Conservation (phyloP, 1,140 invertebrate genomes). For the Pemphigus obesinymphae region DNA sequence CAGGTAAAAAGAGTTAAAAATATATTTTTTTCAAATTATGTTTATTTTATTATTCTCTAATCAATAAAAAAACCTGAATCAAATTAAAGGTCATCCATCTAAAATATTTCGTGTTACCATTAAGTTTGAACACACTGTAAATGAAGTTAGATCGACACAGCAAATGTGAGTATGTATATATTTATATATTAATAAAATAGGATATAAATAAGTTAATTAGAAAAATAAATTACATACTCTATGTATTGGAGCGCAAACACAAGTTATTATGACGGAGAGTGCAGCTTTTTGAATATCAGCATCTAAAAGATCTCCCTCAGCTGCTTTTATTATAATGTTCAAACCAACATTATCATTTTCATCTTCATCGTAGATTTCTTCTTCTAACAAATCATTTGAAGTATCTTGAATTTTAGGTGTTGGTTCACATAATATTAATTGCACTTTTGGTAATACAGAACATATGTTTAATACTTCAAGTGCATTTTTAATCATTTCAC, state of each 20-base stretch:
- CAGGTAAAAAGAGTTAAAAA: no score
- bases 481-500: conserved; percentile 83
- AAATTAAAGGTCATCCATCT: no score
- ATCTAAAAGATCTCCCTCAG: conserved; percentile 83
- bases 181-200: no score
- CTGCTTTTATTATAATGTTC: conserved; percentile 65
- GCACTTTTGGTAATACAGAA: conserved; percentile 81
- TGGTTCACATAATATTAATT: conserved; percentile 63
- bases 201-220: neutral
- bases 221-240: conserved; percentile 57
- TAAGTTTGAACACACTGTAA: no score
- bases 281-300: conserved; percentile 88
- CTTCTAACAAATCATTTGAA: conserved; percentile 62
- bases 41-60: no score
- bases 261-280: conserved; percentile 81
- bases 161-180: no score
- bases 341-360: conserved; percentile 61
- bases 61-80: no score
- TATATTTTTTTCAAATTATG: no score
- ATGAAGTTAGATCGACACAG: no score
- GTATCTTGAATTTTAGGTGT: neutral
- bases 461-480: conserved; percentile 86
- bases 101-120: no score
- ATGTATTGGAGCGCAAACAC: conserved; percentile 84
- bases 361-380: conserved; percentile 58